Evolutionary conservation across 2,113 vertebrate genomes (phyloP).

Genomic region (Forbesichthys papilliferus): DNA sequence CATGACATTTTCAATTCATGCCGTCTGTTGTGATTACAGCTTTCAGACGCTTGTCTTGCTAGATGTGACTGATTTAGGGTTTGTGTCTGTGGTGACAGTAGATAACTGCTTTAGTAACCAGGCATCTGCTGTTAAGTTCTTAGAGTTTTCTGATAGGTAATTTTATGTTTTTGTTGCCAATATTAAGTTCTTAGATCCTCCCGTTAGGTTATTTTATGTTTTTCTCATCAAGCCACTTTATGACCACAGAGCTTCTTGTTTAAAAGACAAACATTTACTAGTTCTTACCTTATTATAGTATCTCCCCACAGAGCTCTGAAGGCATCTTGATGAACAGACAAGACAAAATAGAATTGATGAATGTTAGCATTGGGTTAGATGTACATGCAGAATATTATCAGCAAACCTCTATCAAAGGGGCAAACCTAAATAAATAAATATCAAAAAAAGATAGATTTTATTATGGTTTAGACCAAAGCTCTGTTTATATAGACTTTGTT

Average conservation of each 20-base stretch:
- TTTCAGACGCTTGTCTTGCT: conserved; percentile 4
- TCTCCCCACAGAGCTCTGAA: conserved; percentile 34
- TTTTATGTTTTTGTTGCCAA: no score
- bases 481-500: neutral
- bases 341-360: conserved; percentile 13
- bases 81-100: neutral
- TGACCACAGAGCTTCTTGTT: no score
- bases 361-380: conserved; percentile 10
- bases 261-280: neutral
- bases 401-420: no score
- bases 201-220: no score
- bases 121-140: no score
- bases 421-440: conserved; percentile 26
- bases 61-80: neutral
- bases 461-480: neutral
- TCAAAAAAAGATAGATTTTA: conserved; percentile 17
- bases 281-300: neutral
- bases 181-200: no score
- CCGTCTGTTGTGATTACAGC: conserved; percentile 1
- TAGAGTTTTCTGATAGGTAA: no score
- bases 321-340: conserved; percentile 31
- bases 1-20: neutral
- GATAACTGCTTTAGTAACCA: neutral
- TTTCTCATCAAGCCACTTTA: no score
- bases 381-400: no score